Evolutionary conservation across 37 sponge, comb jelly and placozoan species (phyloP).

Genomic region (Halichondria panicea): DNA sequence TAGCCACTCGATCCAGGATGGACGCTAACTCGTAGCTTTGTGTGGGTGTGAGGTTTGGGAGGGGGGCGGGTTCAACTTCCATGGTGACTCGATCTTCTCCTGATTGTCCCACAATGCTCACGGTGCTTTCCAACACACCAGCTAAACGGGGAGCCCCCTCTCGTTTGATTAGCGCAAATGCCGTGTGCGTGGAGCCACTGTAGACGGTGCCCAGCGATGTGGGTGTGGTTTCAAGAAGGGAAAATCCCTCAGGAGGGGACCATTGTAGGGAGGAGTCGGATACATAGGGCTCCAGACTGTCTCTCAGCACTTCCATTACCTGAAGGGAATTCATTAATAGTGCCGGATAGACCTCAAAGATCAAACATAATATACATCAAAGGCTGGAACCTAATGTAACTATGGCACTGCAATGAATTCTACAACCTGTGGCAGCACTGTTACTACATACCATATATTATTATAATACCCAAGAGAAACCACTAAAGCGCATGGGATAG

Average conservation of each 20-base stretch:
- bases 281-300: constrained; percentile 43
- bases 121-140: neutral
- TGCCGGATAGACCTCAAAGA: neutral
- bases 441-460: no score
- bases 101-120: constrained; percentile 10
- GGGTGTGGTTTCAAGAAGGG: constrained; percentile 27
- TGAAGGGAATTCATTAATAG: neutral
- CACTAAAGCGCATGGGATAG: no score
- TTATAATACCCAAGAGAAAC: no score
- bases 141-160: neutral
- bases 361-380: neutral
- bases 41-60: neutral
- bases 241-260: constrained; percentile 46
- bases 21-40: constrained; percentile 15
- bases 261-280: constrained; percentile 26
- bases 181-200: constrained; percentile 15
- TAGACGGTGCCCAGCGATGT: constrained; percentile 21
- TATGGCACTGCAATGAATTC: no score
- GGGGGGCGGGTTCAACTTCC: neutral
- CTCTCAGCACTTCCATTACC: constrained; percentile 53
- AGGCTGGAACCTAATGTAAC: neutral
- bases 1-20: constrained; percentile 11
- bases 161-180: constrained; percentile 41
- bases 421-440: no score
- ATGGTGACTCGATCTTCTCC: constrained; percentile 17